Evolutionary conservation across 1,140 invertebrate species (phyloP), one percentile per base, ranked within the genome.

Genomic region (Heliconius himera): DNA sequence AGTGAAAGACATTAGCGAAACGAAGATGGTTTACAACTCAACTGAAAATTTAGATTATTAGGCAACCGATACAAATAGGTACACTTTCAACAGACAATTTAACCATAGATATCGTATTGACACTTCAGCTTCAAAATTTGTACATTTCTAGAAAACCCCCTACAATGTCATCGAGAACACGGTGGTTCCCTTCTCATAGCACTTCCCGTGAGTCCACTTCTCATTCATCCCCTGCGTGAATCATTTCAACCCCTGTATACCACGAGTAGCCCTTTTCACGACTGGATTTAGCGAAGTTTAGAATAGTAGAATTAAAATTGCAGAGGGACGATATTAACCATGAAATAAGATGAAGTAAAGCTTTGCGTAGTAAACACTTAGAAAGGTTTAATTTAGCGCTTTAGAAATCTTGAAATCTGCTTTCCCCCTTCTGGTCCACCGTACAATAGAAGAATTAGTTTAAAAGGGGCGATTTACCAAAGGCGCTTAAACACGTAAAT

Each of bases 61-160:
- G 88, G 88, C 87, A 83, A 73, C 91, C 85, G 86, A 85, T 87
- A 81, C 56, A 81, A 74, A 82, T 85, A 89, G 84, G 84, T 86
- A 91, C 89, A 87, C 87, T 85, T 82, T 66, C 79, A 81, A 88
- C 81, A 90, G 77, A 90, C 87, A 80, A 84, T 78, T 84, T 92
- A 93, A 94, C 93, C 93, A 94, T 94, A 94, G 93, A 94, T 90
- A 94, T 94, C 93, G 93, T 94, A 94, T 89, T 84, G 82, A 92
- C 91, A 94, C 86, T 87, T 82, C 81, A 88, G 88, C 88, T 93
- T 93, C 79, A 74, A 85, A 80, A 84, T 84, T 72, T 93, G 91
- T 93, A 93, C 89, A 92, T 87, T 85, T 82, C 85, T 86, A 87
- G 80, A 76, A 76, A 74, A 66, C 46, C 79, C 80, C 76, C 70